Base-by-base conservation (phyloP, 2,797 vertebrate genomes). In the Eutrigla gurnardus region DNA sequence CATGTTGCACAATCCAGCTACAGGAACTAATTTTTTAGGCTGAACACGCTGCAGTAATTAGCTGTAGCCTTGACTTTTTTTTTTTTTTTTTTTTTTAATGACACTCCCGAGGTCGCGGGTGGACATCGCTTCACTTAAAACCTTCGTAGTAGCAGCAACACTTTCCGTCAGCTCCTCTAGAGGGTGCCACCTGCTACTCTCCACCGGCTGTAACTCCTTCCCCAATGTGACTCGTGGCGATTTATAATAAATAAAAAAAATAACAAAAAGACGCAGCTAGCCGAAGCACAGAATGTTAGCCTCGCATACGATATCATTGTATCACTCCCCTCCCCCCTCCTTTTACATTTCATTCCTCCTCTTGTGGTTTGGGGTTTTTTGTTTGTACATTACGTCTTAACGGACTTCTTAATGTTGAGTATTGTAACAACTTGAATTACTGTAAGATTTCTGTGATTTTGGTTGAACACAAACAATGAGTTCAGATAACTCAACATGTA, bases 361-460 rank as follows among this genome's bases (percentile, higher is more conserved):
- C 84, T 73, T 68, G 68, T 25, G 53, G 80, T 75, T 77, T 69
- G 72, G 70, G 60, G 58, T 70, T 46, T 17, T 46, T 17, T 17
- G 1, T 45, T 84, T 81, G 68, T 88, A 87, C 73, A 70, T 84
- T 65, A 53, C 40, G 11, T 84, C 71, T 78, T 72, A 66, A 53
- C 72, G 76, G 71, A 69, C 53, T 65, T 72, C 85, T 82, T 65
- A 62, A 70, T 80, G 65, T 78, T 68, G 53, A 83, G 25, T 83
- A 75, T 90, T 77, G 82, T 84, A 60, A 85, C 82, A 82, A 94
- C 92, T 94, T 93, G 90, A 94, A 91, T 90, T 81, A 78, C 68
- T 75, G 69, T 83, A 64, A 65, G 65, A 80, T 80, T 72, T 81
- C 7, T 70, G 74, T 81, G 58, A 25, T 25, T 25, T 25, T 25